Evolutionary conservation across 1,140 invertebrate species (phyloP), one percentile per base, ranked within the genome.

Genomic region (Trichoplusia ni): DNA sequence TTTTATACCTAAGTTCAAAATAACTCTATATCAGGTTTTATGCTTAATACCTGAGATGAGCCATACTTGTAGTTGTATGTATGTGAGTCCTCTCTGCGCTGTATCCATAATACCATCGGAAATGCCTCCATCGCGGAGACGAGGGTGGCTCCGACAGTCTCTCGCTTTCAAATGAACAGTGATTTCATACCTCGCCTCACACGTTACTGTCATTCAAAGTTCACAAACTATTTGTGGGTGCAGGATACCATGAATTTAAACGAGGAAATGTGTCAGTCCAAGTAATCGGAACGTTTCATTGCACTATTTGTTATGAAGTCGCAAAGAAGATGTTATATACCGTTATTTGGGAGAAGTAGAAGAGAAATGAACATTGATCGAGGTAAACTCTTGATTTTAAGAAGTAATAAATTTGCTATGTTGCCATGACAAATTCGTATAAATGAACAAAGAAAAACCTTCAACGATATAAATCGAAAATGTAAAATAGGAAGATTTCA

Each of bases 201-300:
- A 56, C 56, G 47, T 66, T 60, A 46, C 38, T 44, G 58, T 64
- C 56, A 67, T 58, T 69, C 61, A 60, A 69, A 64, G 46, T 69
- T 60, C 38, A 29, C 33, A 21, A 69, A 69, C 67, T 68, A 68
- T 68, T 42, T 58, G 54, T 25, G 54, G 38, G 54, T 58, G 38
- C 54, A 44, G 25, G 53, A 42, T 58, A 42, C 38, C 25, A 31
- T 42, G 38, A 44, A 44, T 58, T 44, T 58, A 44, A 38, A 44
- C 54, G 54, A 58, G 54, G 14, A 58, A 58, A 31, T 42, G 54
- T 58, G 37, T 58, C 23, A 58, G 37, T 13, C n/a, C n/a, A n/a
- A n/a, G n/a, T n/a, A n/a, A n/a, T n/a, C 18, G 25, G 38, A 58
- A 54, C 31, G 47, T 23, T n/a, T 54, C 51, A 54, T 54, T 54